Evolutionary conservation across 2,888 invertebrate genomes (phyloP), one percentile per base, ranked within the genome.

Genomic region (Sclerodermus sp.): DNA sequence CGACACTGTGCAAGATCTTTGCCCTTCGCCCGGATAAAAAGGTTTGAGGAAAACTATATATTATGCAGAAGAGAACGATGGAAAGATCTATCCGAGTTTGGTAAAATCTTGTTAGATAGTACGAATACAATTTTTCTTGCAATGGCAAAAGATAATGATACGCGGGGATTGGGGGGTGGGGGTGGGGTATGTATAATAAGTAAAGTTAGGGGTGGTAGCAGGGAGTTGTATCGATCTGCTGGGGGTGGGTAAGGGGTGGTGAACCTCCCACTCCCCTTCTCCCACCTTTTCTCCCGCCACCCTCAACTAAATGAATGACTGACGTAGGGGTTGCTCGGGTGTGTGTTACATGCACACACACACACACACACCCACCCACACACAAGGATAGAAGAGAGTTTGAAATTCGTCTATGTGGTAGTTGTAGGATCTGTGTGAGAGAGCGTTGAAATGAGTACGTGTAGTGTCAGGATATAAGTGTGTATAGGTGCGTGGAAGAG

Each of bases 201-300:
- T 71, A 70, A 71, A 73, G 72, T 68, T 67, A 63, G 67, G 66
- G 65, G 60, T 66, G 67, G 68, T 65, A 71, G 68, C 64, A 65
- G 71, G 73, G 70, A 68, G 67, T 74, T 75, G 76, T 76, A 75
- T 74, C 74, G 74, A 74, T 76, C 73, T 75, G 67, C n/a, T 63
- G 69, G 63, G 64, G 69, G 71, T 65, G 65, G 64, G 73, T 70
- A 43, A 32, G 53, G 39, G 53, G 59, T 53, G 56, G 57, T 49
- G 58, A 81, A 80, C 81, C 79, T 80, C 80, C 80, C 39, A 40
- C 41, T 37, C 42, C 34, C 46, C 42, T 29, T 8, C 42, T 39
- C 80, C 81, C 80, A 81, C 81, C 82, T 80, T 82, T 81, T 82
- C 82, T 81, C 82, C 83, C 81, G 80, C 83, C 82, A 81, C 81